Evolutionary conservation across 2,888 invertebrate species (phyloP).

Genomic region (Tetragnatha montana): DNA sequence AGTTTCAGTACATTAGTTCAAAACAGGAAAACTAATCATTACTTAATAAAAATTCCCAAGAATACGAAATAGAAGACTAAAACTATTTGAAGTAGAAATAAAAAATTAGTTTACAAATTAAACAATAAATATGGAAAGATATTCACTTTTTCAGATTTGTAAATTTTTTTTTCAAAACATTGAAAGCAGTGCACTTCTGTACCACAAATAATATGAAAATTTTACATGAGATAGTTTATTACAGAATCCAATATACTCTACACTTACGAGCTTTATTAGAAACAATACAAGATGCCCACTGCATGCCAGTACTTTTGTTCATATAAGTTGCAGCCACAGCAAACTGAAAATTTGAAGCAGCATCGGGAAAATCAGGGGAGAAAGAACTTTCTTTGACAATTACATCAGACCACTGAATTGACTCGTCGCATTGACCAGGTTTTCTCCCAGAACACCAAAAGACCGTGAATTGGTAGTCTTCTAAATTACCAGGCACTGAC

Average conservation of each 20-base stretch:
- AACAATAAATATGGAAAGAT: not conserved
- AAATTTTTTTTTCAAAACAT: not conserved
- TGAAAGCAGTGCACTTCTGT: too few relatives aligned
- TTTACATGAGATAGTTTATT: not conserved
- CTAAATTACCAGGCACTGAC: not conserved
- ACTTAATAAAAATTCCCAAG: too few relatives aligned
- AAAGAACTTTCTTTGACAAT: slow-evolving; percentile 32
- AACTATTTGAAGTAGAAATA: not conserved
- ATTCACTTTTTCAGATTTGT: too few relatives aligned
- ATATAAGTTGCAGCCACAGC: slow-evolving; percentile 52
- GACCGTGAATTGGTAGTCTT: slow-evolving; percentile 45
- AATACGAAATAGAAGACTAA: not conserved
- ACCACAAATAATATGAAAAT: too few relatives aligned
- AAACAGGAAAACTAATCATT: too few relatives aligned
- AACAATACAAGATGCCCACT: slow-evolving; percentile 70
- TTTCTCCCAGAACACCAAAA: slow-evolving; percentile 66
- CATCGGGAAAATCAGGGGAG: slow-evolving; percentile 44
- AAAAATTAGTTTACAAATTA: not conserved
- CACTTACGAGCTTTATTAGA: slow-evolving; percentile 63
- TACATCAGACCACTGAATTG: slow-evolving; percentile 55
- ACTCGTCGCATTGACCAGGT: slow-evolving; percentile 63
- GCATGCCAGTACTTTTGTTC: slow-evolving; percentile 66
- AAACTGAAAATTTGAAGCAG: slow-evolving; percentile 65
- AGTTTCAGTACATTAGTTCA: too few relatives aligned
- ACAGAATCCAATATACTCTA: not conserved